Base-by-base conservation (phyloP, 2,888 invertebrate species). In the Drosophila anomelani region DNA sequence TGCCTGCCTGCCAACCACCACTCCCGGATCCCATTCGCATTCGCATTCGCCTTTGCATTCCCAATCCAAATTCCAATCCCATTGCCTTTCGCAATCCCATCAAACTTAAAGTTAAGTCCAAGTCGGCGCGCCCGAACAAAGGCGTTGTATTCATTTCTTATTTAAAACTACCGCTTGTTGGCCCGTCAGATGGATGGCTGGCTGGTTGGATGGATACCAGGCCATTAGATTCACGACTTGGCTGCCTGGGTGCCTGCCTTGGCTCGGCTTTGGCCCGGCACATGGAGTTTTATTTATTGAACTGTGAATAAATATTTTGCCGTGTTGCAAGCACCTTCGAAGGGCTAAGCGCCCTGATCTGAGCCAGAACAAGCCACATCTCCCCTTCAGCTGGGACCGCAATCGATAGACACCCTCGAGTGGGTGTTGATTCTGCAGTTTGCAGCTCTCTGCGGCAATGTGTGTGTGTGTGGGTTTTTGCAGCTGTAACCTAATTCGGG, bases 291-390 rank as follows among this genome's bases (percentile, higher is more conserved):
- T 88, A 85, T 87, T 88, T 88, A 84, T 85, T 74, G 88, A 88
- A 79, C 88, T 84, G 84, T 83, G 83, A 80, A 84, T 85, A 83
- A 87, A 83, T 85, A 85, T 87, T 78, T 79, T 67, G 63, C 63
- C 63, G 38, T 53, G 62, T 51, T 69, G 63, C 68, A 76, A 74
- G 70, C 66, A 71, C 70, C 70, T 54, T 61, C 44, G 17, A 32
- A 39, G 44, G 26, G 32, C 53, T 44, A 34, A 64, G 64, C 64
- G 41, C 51, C 64, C 13, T 12, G 69, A 60, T 60, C 66, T 57
- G 53, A 20, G 13, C 34, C 67, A 53, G 69, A 56, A 49, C 69
- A 80, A 76, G 80, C 69, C 61, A 55, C 77, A 51, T 36, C 39
- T 64, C 38, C 64, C 79, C 62, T 47, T 1, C 8, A 34, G 58